Evolutionary conservation across 2,888 invertebrate species (phyloP).

Genomic region (Allolobophora icterica): DNA sequence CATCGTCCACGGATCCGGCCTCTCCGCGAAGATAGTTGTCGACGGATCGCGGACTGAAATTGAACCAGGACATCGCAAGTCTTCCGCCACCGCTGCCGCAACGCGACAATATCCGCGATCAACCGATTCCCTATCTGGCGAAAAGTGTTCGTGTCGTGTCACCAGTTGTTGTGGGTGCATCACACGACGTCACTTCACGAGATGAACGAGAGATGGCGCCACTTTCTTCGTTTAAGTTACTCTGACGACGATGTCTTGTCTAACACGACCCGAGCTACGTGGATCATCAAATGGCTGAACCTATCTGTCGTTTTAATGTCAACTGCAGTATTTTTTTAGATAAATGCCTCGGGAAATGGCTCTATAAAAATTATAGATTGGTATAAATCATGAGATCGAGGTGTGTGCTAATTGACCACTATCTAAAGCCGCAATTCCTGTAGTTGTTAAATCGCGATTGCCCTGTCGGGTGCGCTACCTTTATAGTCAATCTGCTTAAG

Average conservation of each 20-base stretch:
- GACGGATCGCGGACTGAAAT: slow-evolving; percentile 22
- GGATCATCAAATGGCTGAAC: neutral
- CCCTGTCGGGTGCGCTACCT: neutral
- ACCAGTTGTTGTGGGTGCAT: neutral
- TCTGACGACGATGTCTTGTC: neutral
- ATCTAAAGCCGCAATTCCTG: neutral
- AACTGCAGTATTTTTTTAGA: neutral
- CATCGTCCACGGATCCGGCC: neutral
- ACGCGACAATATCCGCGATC: neutral
- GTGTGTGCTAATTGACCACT: no score
- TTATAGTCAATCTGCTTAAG: neutral
- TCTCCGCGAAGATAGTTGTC: neutral
- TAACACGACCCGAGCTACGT: neutral
- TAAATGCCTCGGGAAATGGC: neutral
- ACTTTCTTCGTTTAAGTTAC: neutral
- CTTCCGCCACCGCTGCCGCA: neutral
- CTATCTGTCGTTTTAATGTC: neutral
- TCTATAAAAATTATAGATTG: neutral
- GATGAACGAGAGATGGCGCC: neutral
- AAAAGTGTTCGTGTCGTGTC: neutral
- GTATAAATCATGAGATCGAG: neutral
- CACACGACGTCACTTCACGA: neutral
- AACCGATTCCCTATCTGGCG: neutral
- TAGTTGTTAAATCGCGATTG: neutral
- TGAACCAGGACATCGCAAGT: slow-evolving; percentile 2